Conservation (phyloP, 2,113 vertebrate genomes). For the Urocynchramus pylzowi region DNA sequence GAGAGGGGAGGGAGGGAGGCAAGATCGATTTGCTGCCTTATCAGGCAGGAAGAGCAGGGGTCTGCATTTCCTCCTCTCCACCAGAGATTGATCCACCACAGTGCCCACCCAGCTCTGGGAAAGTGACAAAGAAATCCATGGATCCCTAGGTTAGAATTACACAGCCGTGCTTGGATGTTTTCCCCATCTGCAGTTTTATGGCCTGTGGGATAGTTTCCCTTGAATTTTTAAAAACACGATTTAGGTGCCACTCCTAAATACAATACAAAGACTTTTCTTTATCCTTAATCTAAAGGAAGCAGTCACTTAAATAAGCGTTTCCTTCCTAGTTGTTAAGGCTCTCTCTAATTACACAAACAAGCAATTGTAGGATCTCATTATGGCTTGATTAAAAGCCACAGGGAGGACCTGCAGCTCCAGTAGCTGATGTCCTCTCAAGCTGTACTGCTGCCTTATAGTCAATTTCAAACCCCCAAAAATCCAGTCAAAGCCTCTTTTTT, state of each 20-base stretch:
- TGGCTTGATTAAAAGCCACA: background rate
- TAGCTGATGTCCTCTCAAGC: background rate
- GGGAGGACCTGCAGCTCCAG: background rate
- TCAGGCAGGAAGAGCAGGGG: background rate
- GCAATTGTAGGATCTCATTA: background rate
- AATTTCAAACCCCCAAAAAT: background rate
- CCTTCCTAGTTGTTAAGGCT: background rate
- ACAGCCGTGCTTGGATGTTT: background rate
- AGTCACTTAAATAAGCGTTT: background rate
- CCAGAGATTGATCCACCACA: fast-evolving
- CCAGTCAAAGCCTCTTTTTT: background rate
- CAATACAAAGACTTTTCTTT: background rate
- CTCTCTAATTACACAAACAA: background rate
- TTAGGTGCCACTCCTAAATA: background rate
- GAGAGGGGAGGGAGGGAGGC: background rate
- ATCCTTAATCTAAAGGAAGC: background rate
- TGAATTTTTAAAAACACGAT: background rate
- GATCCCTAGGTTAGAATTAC: background rate
- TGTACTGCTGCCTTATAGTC: background rate
- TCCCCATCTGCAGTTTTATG: background rate
- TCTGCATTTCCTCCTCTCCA: background rate
- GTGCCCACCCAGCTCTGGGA: background rate
- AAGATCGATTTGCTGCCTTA: background rate
- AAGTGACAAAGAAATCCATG: background rate
- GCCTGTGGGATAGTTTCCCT: background rate